Conservation (phyloP, 2,888 invertebrate genomes). For the Pyrochroa serraticornis region DNA sequence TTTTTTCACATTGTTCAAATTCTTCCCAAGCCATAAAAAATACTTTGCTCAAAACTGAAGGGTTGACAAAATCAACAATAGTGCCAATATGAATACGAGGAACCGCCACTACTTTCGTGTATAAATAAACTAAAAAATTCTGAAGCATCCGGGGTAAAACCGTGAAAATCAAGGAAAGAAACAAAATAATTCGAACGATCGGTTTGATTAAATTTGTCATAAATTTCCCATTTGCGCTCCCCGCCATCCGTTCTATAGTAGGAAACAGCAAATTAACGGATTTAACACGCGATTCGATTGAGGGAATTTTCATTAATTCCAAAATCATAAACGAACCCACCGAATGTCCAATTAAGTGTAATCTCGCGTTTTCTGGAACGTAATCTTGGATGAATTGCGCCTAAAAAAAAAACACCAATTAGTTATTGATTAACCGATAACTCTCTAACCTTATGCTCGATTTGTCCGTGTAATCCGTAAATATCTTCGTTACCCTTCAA, state of each 20-base stretch:
- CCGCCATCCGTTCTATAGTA: constrained; percentile 82
- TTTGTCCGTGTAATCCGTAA: constrained; percentile 80
- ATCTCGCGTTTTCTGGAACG: constrained; percentile 72
- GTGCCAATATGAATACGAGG: constrained; percentile 60
- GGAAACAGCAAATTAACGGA: constrained; percentile 83
- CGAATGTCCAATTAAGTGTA: constrained; percentile 89
- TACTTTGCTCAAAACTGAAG: constrained; percentile 67
- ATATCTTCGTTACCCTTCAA: constrained; percentile 64
- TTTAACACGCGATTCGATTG: constrained; percentile 63
- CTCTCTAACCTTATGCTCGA: constrained; percentile 71
- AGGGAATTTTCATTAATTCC: constrained; percentile 69
- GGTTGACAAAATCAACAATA: constrained; percentile 65
- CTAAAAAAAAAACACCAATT: constrained; percentile 46
- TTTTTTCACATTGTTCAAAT: constrained; percentile 73
- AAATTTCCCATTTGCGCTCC: constrained; percentile 74
- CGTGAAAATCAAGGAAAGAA: constrained; percentile 60
- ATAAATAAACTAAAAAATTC: constrained; percentile 61
- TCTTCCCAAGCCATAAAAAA: constrained; percentile 79
- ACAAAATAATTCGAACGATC: constrained; percentile 58
- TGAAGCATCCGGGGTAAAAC: constrained; percentile 64
- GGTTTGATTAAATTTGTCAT: constrained; percentile 69
- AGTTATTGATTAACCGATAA: not conserved
- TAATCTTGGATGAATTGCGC: constrained; percentile 73
- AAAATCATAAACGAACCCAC: constrained; percentile 86
- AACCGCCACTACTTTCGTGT: constrained; percentile 62